These are phyloP conservation scores for Salvelinus fontinalis DNA, from an alignment of 2,113 vertebrate species.

Conservation along the genomic window DNA sequence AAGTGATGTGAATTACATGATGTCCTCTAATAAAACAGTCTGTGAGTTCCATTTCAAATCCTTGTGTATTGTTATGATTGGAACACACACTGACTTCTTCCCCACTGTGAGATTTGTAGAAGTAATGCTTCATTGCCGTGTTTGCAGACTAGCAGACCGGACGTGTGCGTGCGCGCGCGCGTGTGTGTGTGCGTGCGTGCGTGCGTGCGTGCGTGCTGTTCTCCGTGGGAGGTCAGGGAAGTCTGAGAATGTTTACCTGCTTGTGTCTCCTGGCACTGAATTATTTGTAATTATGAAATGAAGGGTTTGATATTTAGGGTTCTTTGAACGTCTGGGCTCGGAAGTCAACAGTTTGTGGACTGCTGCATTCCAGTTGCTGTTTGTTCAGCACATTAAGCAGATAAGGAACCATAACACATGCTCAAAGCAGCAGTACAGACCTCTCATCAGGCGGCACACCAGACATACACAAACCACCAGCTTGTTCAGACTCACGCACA, in stretches of 20 bases:
- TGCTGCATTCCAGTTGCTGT: constrained; percentile 22
- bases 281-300: constrained; percentile 49
- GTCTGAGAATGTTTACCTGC: constrained; percentile 37
- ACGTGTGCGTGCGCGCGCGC: neutral
- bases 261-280: constrained; percentile 34
- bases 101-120: neutral
- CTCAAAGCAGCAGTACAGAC: neutral
- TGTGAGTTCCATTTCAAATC: neutral
- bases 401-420: constrained; percentile 28
- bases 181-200: neutral
- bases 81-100: neutral
- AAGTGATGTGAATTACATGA: no score
- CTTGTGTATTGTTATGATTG: neutral
- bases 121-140: neutral
- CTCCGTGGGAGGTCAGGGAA: constrained; percentile 21
- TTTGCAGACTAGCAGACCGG: neutral
- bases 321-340: constrained; percentile 21
- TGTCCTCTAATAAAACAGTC: no score
- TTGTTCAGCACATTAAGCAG: constrained; percentile 40
- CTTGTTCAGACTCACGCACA: neutral
- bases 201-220: neutral
- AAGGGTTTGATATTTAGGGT: constrained; percentile 39
- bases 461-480: neutral
- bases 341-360: constrained; percentile 35
- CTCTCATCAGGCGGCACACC: neutral